Percentiles rank a stretch among this genome's conserved stretches.
Conservation (phyloP, 2,888 invertebrate species). For the Latrodectus hesperus region DNA sequence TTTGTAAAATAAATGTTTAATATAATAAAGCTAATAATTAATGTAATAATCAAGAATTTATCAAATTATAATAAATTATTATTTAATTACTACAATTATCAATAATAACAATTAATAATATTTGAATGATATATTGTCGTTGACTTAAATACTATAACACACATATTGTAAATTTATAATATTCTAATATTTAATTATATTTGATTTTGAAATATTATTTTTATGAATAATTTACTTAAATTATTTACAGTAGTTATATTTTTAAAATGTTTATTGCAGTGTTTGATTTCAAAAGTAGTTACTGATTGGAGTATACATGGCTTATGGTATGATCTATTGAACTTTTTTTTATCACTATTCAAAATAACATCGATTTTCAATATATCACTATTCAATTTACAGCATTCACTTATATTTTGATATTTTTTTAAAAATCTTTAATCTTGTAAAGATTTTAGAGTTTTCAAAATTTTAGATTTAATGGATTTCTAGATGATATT, state of each 20-base stretch:
- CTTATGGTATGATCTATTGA: conserved; percentile 36
- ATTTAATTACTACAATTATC: too few species aligned
- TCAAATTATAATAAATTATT: too few species aligned
- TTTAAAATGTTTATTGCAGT: conserved; percentile 14
- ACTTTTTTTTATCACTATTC: not conserved
- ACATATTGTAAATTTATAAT: too few species aligned
- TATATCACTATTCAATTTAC: not conserved
- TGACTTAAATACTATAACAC: too few species aligned
- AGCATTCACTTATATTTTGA: not conserved
- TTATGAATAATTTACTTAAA: too few species aligned
- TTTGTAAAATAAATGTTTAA: not conserved
- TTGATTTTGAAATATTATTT: too few species aligned
- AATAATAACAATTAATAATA: too few species aligned
- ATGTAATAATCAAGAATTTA: too few species aligned
- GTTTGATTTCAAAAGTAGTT: conserved; percentile 40
- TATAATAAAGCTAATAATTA: too few species aligned
- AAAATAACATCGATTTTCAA: not conserved
- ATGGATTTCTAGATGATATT: not conserved
- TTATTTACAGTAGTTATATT: too few species aligned
- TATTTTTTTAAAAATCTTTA: not conserved
- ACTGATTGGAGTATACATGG: conserved; percentile 54
- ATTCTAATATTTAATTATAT: too few species aligned
- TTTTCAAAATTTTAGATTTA: not conserved
- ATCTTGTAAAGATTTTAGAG: not conserved
- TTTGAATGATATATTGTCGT: too few species aligned